Percentiles rank a stretch among this genome's conserved stretches.
phyloP scores from a whole-genome alignment of 2,888 invertebrate species.

The Stratiomys singularior region DNA sequence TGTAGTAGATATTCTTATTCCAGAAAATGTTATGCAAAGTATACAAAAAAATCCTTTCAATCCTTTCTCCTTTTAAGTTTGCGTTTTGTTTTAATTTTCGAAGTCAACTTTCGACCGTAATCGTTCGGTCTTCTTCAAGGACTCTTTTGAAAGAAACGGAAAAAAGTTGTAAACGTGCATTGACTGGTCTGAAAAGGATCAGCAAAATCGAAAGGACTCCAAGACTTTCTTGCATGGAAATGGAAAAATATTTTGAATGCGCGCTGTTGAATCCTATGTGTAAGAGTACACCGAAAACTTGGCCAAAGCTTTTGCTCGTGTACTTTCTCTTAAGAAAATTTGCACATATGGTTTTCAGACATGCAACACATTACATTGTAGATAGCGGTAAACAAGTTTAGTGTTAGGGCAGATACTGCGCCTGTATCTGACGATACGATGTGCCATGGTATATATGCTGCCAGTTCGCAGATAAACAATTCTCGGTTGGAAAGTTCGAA shows the following conservation, averaged over 20 bases:
- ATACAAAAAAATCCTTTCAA: too few species aligned
- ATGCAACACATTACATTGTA: neutral
- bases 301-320: neutral
- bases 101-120: too few species aligned
- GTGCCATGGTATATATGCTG: neutral
- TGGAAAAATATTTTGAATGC: neutral
- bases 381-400: constrained; percentile 19
- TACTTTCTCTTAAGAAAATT: neutral
- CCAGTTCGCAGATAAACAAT: neutral
- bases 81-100: too few species aligned
- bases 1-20: too few species aligned
- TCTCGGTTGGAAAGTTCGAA: constrained; percentile 5
- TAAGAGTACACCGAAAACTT: neutral
- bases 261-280: neutral
- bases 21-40: too few species aligned
- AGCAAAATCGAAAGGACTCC: too few species aligned
- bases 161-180: too few species aligned
- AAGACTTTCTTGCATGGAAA: too few species aligned
- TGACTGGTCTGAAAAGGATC: too few species aligned
- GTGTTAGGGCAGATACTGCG: constrained; percentile 17
- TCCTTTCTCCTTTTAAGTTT: too few species aligned
- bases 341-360: neutral
- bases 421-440: constrained; percentile 12
- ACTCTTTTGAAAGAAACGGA: too few species aligned
- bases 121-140: too few species aligned